Percentiles rank a stretch among this genome's conserved stretches.
phyloP scores from a whole-genome alignment of 1,140 invertebrate species.

The Ephestia elutella region DNA sequence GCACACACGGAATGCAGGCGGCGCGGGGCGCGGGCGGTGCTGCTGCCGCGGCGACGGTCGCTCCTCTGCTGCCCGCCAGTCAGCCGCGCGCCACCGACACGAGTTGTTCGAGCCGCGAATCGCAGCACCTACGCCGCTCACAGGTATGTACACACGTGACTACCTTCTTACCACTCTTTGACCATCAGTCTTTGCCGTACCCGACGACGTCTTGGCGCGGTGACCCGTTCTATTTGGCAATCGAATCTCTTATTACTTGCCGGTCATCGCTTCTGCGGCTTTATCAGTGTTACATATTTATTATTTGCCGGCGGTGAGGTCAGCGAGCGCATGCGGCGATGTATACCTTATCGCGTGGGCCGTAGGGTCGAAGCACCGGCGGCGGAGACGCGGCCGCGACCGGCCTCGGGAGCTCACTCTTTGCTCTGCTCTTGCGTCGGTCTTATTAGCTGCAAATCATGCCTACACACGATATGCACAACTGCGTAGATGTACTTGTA shows the following conservation, averaged over 20 bases:
- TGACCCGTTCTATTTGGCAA: constrained; percentile 48
- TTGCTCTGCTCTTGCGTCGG: constrained; percentile 66
- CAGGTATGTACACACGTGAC: constrained; percentile 61
- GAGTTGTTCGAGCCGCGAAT: constrained; percentile 43
- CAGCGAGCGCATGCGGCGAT: constrained; percentile 56
- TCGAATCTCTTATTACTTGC: constrained; percentile 61
- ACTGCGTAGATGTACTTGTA: constrained; percentile 5
- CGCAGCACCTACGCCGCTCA: constrained; percentile 40
- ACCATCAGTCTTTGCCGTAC: constrained; percentile 11
- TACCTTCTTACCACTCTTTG: constrained; percentile 5
- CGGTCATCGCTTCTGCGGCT: constrained; percentile 68
- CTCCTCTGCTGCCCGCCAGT: constrained; percentile 54
- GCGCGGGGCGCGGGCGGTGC: constrained; percentile 51
- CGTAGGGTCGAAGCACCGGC: constrained; percentile 47
- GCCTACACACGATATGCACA: constrained; percentile 20
- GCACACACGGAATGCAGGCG: constrained; percentile 57
- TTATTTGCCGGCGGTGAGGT: constrained; percentile 71
- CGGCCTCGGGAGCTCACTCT: constrained; percentile 57
- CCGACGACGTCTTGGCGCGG: constrained; percentile 34
- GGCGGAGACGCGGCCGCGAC: constrained; percentile 37
- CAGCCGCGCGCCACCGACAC: constrained; percentile 62
- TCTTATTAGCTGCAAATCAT: constrained; percentile 34
- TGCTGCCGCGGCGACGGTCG: constrained; percentile 56
- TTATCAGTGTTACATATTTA: constrained; percentile 74
- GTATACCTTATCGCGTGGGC: constrained; percentile 61